Percentiles rank a stretch among this genome's conserved stretches.
Evolutionary conservation across 1,140 invertebrate genomes (phyloP).

Genomic region (Diabrotica virgifera): DNA sequence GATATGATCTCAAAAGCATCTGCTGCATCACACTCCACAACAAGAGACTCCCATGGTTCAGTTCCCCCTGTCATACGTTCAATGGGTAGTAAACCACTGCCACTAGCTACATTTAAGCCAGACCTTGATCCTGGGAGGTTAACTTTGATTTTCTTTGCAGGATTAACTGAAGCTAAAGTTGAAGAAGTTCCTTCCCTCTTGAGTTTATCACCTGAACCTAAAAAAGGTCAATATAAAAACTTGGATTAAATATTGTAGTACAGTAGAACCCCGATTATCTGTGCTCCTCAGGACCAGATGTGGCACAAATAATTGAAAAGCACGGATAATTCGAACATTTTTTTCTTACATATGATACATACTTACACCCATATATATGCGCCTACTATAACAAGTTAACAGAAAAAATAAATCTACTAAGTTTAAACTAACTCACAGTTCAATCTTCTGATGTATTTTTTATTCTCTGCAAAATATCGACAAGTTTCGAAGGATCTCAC

Average conservation of each 20-base stretch:
- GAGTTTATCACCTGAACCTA: slow-evolving; percentile 30
- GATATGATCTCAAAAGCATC: slow-evolving; percentile 60
- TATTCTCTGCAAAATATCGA: too few species aligned
- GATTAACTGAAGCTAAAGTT: slow-evolving; percentile 46
- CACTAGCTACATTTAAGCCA: slow-evolving; percentile 41
- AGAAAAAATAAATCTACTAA: too few species aligned
- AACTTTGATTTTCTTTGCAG: slow-evolving; percentile 55
- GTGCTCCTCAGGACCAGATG: too few species aligned
- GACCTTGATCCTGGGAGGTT: slow-evolving; percentile 39
- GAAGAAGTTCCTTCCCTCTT: slow-evolving; percentile 41
- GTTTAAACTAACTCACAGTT: too few species aligned
- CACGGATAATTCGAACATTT: too few species aligned
- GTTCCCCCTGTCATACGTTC: slow-evolving; percentile 34
- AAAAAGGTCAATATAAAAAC: slow-evolving; percentile 4
- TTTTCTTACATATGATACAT: too few species aligned
- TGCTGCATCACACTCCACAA: slow-evolving; percentile 58
- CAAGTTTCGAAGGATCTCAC: too few species aligned
- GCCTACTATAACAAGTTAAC: too few species aligned
- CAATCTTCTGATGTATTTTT: too few species aligned
- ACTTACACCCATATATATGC: too few species aligned
- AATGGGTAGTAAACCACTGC: slow-evolving; percentile 40
- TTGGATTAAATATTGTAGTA: slow-evolving; percentile 8
- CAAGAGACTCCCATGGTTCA: slow-evolving; percentile 58
- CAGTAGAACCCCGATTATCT: too few species aligned
- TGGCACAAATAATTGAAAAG: too few species aligned